phyloP scores from a whole-genome alignment of 2,113 vertebrate genomes.

The Nerophis lumbriciformis region DNA sequence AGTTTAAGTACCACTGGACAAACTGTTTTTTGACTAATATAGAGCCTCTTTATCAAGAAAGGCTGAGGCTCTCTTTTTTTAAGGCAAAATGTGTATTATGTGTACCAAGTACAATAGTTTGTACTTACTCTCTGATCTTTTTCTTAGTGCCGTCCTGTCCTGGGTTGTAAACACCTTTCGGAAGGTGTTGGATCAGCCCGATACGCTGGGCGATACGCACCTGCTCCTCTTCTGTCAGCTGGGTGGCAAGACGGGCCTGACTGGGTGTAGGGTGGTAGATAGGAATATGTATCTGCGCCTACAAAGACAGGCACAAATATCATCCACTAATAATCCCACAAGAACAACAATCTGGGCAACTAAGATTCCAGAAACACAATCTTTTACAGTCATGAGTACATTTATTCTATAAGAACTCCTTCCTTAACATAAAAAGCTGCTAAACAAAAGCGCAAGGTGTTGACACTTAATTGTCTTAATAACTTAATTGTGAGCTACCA shows the following conservation, averaged over 20 bases:
- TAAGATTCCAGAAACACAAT: too few species aligned
- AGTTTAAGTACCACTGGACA: too few species aligned
- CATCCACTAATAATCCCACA: not conserved
- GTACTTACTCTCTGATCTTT: conserved; percentile 95
- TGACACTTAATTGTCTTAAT: too few species aligned
- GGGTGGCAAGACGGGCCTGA: conserved; percentile 92
- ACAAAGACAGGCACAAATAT: not conserved
- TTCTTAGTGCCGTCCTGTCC: conserved; percentile 93
- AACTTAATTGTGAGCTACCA: too few species aligned
- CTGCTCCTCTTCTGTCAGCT: conserved; percentile 97
- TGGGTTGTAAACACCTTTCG: conserved; percentile 92
- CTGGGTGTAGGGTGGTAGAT: conserved; percentile 82
- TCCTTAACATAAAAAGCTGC: too few species aligned
- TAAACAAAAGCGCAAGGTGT: too few species aligned
- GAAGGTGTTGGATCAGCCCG: conserved; percentile 98
- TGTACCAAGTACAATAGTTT: not conserved
- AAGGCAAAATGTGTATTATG: not conserved
- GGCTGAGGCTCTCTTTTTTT: not conserved
- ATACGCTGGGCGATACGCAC: conserved; percentile 95
- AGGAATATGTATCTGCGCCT: conserved; percentile 94
- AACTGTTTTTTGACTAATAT: too few species aligned
- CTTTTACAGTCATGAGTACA: too few species aligned
- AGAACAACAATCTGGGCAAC: too few species aligned
- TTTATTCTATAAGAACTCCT: too few species aligned
- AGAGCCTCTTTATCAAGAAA: too few species aligned